Conservation (phyloP, 1,140 invertebrate genomes). For the Thaumatotibia leucotreta region DNA sequence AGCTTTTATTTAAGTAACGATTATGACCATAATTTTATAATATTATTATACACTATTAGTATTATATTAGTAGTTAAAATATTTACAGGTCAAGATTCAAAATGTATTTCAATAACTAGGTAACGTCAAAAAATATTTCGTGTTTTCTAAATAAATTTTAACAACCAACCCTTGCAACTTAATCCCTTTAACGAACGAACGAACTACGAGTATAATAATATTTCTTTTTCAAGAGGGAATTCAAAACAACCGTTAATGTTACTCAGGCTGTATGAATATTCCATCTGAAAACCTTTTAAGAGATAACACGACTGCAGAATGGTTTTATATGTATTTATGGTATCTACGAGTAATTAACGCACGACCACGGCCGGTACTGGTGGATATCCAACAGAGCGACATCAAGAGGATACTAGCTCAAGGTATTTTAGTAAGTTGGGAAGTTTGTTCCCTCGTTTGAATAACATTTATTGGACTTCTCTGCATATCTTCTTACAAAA, state of each 20-base stretch:
- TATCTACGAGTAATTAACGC: conserved; percentile 34
- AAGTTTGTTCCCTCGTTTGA: conserved; percentile 12
- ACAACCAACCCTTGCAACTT: conserved; percentile 20
- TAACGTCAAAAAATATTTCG: background rate
- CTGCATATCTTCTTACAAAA: conserved; percentile 19
- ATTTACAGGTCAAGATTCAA: too few relatives aligned
- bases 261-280: conserved; percentile 57
- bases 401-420: background rate
- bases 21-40: too few relatives aligned
- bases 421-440: background rate
- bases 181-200: conserved; percentile 12
- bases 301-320: conserved; percentile 30
- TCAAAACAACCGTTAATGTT: conserved; percentile 53
- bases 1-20: too few relatives aligned
- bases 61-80: too few relatives aligned
- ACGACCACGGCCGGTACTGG: background rate
- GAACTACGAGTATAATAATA: background rate
- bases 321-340: conserved; percentile 32
- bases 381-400: background rate
- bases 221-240: conserved; percentile 41
- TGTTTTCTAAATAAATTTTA: background rate
- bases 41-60: too few relatives aligned
- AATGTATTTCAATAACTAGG: background rate
- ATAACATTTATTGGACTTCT: conserved; percentile 17
- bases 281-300: conserved; percentile 50